Percentiles rank a stretch among this genome's conserved stretches.
Conservation (phyloP, 64 coral and sea anemone genomes). For the Pocillopora verrucosa region DNA sequence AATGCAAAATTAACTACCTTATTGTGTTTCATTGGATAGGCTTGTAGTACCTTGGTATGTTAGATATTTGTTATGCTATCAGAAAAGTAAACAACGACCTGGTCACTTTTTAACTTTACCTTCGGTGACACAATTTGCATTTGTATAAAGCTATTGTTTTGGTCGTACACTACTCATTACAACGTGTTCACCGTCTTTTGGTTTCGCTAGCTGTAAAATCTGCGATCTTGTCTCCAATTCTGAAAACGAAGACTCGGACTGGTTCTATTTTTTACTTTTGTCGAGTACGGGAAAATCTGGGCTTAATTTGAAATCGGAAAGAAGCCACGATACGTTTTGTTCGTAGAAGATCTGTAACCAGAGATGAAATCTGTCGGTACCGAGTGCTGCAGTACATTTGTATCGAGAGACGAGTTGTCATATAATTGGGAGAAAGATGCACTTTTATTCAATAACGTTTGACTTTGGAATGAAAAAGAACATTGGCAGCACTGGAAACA, state of each 20-base stretch:
- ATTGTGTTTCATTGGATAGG: not conserved
- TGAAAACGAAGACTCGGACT: not conserved
- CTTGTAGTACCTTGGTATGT: not conserved
- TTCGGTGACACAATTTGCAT: not conserved
- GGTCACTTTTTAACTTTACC: not conserved
- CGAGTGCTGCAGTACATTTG: no score
- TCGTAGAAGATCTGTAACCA: not conserved
- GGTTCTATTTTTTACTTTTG: not conserved
- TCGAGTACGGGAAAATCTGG: not conserved
- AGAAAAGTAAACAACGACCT: not conserved
- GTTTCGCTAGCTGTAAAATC: not conserved
- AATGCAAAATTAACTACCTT: not conserved
- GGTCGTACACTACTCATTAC: not conserved
- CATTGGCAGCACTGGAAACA: not conserved
- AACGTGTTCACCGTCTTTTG: not conserved
- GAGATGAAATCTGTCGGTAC: not conserved
- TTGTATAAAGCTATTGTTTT: slow-evolving; percentile 6
- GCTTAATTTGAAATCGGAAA: not conserved
- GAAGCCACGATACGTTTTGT: not conserved
- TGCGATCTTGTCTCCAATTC: not conserved
- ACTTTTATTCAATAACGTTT: not conserved
- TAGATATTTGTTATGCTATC: not conserved
- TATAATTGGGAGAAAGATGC: no score
- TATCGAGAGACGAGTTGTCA: no score
- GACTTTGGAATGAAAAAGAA: slow-evolving; percentile 5